Conservation (phyloP, 2,113 vertebrate species). For the Pomatorhinus ruficollis region DNA sequence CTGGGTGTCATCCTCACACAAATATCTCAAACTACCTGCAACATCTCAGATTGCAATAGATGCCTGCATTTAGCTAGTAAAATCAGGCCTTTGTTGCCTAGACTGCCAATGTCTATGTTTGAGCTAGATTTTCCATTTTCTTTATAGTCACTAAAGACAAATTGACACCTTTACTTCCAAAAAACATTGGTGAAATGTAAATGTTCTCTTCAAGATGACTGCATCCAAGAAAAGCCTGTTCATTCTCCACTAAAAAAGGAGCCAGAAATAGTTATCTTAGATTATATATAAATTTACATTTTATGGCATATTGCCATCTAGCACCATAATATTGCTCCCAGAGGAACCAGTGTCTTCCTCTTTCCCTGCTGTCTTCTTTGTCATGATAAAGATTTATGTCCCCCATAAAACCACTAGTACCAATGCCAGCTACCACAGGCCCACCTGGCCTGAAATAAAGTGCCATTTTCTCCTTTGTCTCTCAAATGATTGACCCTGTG, state of each 20-base stretch:
- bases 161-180: background rate
- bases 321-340: background rate
- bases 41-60: background rate
- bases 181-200: background rate
- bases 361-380: background rate
- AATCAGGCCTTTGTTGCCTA: background rate
- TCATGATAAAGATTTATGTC: background rate
- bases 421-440: background rate
- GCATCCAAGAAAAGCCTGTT: background rate
- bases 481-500: background rate
- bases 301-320: background rate
- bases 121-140: background rate
- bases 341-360: background rate
- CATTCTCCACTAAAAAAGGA: background rate
- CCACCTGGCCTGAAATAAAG: background rate
- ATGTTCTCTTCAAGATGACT: background rate
- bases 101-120: background rate
- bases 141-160: background rate
- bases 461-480: background rate
- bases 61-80: background rate
- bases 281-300: background rate
- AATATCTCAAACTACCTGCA: background rate
- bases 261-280: background rate
- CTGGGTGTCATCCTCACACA: background rate
- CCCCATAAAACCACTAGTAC: background rate